phyloP scores from a whole-genome alignment of 2,888 invertebrate genomes.

The Eupithecia inturbata region DNA sequence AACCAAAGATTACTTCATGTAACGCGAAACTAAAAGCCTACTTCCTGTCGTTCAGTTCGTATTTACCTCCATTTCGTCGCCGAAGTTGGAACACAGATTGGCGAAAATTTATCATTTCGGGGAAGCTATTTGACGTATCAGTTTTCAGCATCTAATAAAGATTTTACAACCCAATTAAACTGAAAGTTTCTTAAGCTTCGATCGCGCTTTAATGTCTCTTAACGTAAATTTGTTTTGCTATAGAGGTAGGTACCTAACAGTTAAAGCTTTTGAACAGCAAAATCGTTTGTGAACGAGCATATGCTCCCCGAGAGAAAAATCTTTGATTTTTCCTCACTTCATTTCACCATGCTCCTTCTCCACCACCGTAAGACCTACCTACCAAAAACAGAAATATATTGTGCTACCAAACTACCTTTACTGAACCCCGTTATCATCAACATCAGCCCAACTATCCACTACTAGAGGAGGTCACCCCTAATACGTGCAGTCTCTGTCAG shows the following conservation, averaged over 20 bases:
- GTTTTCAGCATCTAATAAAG: conserved; percentile 20
- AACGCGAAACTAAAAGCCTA: not conserved
- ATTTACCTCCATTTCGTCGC: not conserved
- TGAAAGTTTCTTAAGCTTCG: conserved; percentile 15
- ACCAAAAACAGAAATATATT: not conserved
- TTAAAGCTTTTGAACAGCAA: not conserved
- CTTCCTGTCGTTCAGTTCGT: not conserved
- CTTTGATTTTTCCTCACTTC: not conserved
- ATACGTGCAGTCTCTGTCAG: too few relatives aligned
- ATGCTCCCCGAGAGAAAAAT: not conserved
- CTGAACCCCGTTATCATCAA: too few relatives aligned
- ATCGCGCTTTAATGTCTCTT: conserved; percentile 8
- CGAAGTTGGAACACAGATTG: conserved; percentile 8
- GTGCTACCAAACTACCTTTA: not conserved
- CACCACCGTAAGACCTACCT: not conserved
- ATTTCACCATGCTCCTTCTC: not conserved
- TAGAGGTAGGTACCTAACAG: too few relatives aligned
- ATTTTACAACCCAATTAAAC: conserved; percentile 12
- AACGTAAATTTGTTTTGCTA: not conserved
- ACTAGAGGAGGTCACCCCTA: too few relatives aligned
- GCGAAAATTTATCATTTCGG: conserved; percentile 5
- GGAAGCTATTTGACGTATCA: conserved; percentile 13
- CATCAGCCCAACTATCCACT: not conserved
- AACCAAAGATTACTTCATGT: not conserved
- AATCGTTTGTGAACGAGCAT: not conserved